Conservation (phyloP, 1,140 invertebrate species). For the Panagrolaimus sp. region DNA sequence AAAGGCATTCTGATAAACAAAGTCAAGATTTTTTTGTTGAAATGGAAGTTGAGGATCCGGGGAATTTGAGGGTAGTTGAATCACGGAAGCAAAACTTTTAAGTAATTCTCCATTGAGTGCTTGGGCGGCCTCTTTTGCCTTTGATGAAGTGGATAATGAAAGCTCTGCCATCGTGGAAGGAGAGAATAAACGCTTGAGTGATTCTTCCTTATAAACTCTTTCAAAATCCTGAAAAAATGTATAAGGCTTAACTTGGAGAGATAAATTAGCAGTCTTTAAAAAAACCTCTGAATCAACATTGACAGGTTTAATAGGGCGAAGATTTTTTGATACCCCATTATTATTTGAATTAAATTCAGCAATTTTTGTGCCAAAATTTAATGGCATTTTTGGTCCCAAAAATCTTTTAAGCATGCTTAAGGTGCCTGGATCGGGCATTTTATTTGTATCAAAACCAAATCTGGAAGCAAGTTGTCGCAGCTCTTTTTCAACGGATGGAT, state of each 20-base stretch:
- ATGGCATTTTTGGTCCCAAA: not conserved
- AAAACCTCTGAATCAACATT: conserved; percentile 6
- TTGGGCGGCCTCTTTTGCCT: not conserved
- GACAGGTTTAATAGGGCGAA: not conserved
- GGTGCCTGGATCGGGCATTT: not conserved
- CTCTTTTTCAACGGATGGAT: not conserved
- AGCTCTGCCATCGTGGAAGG: not conserved
- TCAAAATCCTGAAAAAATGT: conserved; percentile 6
- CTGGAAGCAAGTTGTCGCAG: conserved; percentile 7
- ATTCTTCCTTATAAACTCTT: conserved; percentile 3
- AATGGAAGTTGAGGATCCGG: not conserved
- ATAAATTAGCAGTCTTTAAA: too few relatives aligned
- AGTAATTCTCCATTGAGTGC: not conserved
- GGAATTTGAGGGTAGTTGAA: not conserved
- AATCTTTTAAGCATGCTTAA: not conserved
- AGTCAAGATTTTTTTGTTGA: conserved; percentile 14
- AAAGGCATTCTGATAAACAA: conserved; percentile 19
- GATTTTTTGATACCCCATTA: not conserved
- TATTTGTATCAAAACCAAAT: conserved; percentile 14
- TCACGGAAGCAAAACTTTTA: conserved; percentile 4
- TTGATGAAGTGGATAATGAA: too few relatives aligned
- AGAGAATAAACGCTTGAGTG: too few relatives aligned
- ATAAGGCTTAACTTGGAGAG: too few relatives aligned
- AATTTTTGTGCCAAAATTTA: not conserved
- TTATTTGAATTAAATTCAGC: not conserved